Evolutionary conservation across 1,140 invertebrate species (phyloP), one percentile per base, ranked within the genome.

Genomic region (Streblospio benedicti): DNA sequence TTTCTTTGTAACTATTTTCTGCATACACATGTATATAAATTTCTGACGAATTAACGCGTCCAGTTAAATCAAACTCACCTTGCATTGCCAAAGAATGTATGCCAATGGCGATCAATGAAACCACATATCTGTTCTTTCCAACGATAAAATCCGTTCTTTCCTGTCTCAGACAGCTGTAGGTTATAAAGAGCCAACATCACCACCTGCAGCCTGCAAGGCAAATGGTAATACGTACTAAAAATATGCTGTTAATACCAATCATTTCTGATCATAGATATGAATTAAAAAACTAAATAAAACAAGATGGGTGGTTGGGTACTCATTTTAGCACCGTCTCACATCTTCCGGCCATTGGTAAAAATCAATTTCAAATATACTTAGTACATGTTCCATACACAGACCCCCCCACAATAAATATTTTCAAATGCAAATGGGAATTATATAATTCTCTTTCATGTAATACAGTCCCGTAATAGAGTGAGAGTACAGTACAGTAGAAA

Each of bases 71-170:
- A 18, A 18, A 6, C 25, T 16, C 59, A 76, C 75, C 67, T 74
- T 41, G 64, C 60, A 51, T 49, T 54, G 25, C 68, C 71, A 69
- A 77, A 76, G 20, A 77, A 61, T 14, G 60, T 51, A 14, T 44
- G 62, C 74, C 74, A 76, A 58, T 77, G 66, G 50, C 69, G 71
- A 52, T 74, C 70, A 27, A 77, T 74, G 59, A 73, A 75, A 6
- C 65, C 62, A 67, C 74, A 73, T 28, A 77, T 75, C 51, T 78
- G 70, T 56, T 74, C 71, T 57, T 74, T 75, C 72, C 74, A 76
- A 30, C 71, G 62, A 53, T 70, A 77, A 53, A 70, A 77, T 0
- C 76, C 76, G 62, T 62, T 65, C 57, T 69, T 76, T 4, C 75
- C 74, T 25, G 66, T 59, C 27, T 68, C 66, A 5, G 60, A 61